A percentile compares a stretch with the other conserved stretches of the same genome.
Evolutionary conservation across 2,113 vertebrate species (phyloP).

Genomic region (Scomber colias): DNA sequence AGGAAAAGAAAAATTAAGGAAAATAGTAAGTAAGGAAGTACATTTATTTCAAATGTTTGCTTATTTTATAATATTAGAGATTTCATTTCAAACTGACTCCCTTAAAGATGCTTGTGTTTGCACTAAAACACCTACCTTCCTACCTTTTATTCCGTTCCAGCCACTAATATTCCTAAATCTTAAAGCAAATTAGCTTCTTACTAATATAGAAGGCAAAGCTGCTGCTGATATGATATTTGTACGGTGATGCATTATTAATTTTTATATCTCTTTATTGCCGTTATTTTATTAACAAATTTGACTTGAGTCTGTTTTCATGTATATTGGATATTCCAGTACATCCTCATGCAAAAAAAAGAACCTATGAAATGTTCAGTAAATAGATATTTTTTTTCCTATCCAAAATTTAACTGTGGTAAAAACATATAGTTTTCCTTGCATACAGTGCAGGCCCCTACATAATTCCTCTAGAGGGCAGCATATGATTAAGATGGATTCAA

Average conservation of each 20-base stretch:
- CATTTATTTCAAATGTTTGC: not conserved
- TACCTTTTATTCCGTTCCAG: not conserved
- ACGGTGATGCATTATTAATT: not conserved
- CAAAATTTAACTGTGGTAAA: not conserved
- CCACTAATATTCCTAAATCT: not conserved
- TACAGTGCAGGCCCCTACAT: not conserved
- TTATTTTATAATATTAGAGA: not conserved
- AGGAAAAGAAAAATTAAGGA: not conserved
- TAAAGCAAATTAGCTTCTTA: not conserved
- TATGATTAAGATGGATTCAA: slow-evolving; percentile 11
- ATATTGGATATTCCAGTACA: not conserved
- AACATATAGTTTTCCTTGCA: not conserved
- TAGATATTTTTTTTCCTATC: not conserved
- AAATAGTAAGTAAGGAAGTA: not conserved
- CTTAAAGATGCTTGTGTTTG: not conserved
- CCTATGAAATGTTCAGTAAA: not conserved
- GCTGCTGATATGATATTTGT: not conserved
- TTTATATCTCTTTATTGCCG: not conserved
- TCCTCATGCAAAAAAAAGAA: not conserved
- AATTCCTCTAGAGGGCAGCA: slow-evolving; percentile 76
- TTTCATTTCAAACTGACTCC: not conserved
- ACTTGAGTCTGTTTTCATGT: not conserved
- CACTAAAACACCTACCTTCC: not conserved
- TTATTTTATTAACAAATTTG: not conserved
- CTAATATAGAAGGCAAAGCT: not conserved